A percentile compares a stretch with the other conserved stretches of the same genome.
Conservation (phyloP, 2,888 invertebrate species). For the Harmothoe impar region DNA sequence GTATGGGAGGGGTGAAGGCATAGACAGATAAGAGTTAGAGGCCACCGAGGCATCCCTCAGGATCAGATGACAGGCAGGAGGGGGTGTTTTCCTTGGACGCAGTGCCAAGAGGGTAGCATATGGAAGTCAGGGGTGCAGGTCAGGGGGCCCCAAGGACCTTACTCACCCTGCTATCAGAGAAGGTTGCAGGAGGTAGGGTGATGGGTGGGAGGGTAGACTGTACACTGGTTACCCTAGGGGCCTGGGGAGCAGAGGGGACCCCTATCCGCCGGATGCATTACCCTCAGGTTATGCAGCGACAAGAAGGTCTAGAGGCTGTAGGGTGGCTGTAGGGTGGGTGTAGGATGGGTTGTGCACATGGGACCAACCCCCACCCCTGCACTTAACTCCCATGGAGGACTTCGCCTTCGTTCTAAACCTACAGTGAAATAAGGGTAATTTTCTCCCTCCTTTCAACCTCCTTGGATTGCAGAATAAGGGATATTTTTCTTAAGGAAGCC, state of each 20-base stretch:
- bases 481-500: no score
- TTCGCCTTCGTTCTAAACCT: no score
- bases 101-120: conserved; percentile 26
- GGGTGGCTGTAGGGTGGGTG: background rate
- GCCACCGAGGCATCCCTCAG: background rate
- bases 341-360: background rate
- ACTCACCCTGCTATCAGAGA: background rate
- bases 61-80: conserved; percentile 10
- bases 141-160: conserved; percentile 8
- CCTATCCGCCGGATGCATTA: background rate
- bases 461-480: no score
- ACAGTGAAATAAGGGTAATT: no score
- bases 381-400: no score
- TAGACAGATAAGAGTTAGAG: background rate
- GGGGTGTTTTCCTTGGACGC: background rate
- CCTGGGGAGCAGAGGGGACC: background rate
- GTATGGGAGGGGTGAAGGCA: conserved; percentile 2
- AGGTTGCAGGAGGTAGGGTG: background rate
- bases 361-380: no score
- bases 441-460: no score
- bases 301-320: background rate
- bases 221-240: background rate
- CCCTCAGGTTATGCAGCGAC: background rate
- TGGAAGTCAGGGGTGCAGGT: conserved; percentile 16
- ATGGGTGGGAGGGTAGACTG: background rate